phyloP scores from a whole-genome alignment of 1,140 invertebrate genomes.

The Leptestheria dahalacensis region DNA sequence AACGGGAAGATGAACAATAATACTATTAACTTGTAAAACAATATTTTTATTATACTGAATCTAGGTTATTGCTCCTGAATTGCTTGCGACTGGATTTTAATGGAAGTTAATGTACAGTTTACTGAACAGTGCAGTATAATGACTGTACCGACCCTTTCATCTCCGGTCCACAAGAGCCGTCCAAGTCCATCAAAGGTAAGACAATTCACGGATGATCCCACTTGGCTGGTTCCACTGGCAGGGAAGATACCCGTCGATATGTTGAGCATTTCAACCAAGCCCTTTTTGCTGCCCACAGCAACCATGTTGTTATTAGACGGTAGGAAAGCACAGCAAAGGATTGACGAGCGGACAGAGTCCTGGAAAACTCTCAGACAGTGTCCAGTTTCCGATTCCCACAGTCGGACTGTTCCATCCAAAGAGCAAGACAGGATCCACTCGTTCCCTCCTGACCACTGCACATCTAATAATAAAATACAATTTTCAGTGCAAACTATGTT shows the following conservation, averaged over 20 bases:
- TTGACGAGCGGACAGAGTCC: conserved; percentile 44
- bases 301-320: conserved; percentile 79
- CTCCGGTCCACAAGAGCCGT: conserved; percentile 65
- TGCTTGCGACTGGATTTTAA: too few species aligned
- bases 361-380: conserved; percentile 46
- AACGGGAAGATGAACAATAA: too few species aligned
- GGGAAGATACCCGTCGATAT: conserved; percentile 72
- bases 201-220: conserved; percentile 55
- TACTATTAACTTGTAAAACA: conserved; percentile 13
- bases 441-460: conserved; percentile 75
- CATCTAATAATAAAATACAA: conserved; percentile 32
- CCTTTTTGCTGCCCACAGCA: conserved; percentile 58
- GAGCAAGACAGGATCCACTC: conserved; percentile 66
- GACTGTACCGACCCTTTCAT: conserved; percentile 64
- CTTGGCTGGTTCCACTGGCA: conserved; percentile 52
- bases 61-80: too few species aligned
- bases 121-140: too few species aligned
- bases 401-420: conserved; percentile 51
- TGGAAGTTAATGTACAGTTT: too few species aligned
- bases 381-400: conserved; percentile 48
- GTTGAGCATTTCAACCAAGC: conserved; percentile 62
- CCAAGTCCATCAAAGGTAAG: conserved; percentile 63
- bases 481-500: conserved; percentile 1
- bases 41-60: conserved; percentile 23
- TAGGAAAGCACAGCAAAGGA: conserved; percentile 63